Conservation (phyloP, 2,113 vertebrate species). For the Crotophaga sulcirostris region DNA sequence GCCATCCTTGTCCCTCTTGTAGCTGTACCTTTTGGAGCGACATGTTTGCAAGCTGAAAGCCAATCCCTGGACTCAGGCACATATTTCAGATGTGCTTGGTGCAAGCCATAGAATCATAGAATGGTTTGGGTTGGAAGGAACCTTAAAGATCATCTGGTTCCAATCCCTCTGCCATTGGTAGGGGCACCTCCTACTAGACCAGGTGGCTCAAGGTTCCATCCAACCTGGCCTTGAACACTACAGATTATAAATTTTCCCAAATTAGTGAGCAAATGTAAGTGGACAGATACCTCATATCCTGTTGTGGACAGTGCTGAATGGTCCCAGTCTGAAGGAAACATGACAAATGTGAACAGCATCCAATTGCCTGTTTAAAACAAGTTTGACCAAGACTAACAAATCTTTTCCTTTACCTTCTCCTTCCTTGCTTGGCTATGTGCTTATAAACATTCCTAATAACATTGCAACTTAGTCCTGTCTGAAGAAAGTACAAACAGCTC, state of each 20-base stretch:
- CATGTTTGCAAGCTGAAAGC: neutral
- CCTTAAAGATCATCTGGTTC: no score
- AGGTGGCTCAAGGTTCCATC: no score
- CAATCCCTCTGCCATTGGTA: no score
- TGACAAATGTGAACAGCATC: neutral
- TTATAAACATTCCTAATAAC: neutral
- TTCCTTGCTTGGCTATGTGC: neutral
- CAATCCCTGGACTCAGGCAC: neutral
- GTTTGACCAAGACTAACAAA: neutral
- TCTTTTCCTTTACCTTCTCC: neutral
- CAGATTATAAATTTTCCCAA: neutral
- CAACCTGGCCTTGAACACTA: neutral
- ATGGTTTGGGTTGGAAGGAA: no score
- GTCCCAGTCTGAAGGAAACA: neutral
- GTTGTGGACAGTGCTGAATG: neutral
- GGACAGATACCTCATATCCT: neutral
- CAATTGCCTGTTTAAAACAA: neutral
- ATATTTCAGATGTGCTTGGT: neutral
- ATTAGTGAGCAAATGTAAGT: neutral
- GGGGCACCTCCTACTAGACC: no score
- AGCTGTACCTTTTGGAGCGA: neutral
- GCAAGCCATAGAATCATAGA: neutral
- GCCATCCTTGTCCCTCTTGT: neutral
- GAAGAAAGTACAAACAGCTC: neutral
- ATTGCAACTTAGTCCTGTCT: neutral